Percentiles rank a stretch among this genome's conserved stretches.
Evolutionary conservation across 2,888 invertebrate species (phyloP).

Genomic region (Micoletzkya japonica): DNA sequence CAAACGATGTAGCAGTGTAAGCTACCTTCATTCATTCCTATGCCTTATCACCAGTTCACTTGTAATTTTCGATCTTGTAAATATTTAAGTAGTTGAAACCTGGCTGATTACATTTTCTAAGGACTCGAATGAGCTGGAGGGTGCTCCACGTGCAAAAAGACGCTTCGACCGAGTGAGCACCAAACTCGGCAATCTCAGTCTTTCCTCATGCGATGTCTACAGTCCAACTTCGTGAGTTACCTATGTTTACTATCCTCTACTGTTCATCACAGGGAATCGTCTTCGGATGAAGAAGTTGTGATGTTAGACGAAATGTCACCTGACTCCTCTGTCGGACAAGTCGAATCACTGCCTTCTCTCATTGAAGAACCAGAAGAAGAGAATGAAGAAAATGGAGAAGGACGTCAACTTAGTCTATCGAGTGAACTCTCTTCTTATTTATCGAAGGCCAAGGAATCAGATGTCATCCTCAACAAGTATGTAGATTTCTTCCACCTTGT

Average conservation of each 20-base stretch:
- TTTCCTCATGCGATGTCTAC: background rate
- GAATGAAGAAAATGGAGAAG: background rate
- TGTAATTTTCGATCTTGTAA: background rate
- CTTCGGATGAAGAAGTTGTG: constrained; percentile 11
- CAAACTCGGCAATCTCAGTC: constrained; percentile 3
- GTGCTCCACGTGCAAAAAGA: constrained; percentile 20
- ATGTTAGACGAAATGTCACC: background rate
- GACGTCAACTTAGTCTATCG: constrained; percentile 14
- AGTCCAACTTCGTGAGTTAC: background rate
- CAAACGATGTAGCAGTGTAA: too few species aligned
- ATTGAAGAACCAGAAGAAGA: constrained; percentile 24
- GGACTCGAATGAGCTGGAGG: constrained; percentile 22
- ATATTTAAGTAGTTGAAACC: background rate
- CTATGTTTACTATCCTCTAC: background rate
- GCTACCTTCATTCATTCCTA: too few species aligned
- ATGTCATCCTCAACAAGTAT: constrained; percentile 4
- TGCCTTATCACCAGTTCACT: too few species aligned
- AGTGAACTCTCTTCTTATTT: constrained; percentile 15
- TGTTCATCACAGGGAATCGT: constrained; percentile 15
- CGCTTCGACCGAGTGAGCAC: constrained; percentile 10
- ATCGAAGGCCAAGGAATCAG: constrained; percentile 4
- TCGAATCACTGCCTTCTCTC: background rate
- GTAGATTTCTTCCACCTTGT: background rate
- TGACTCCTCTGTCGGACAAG: background rate
- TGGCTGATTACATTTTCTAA: background rate